These are phyloP conservation scores for Notamacropus eugenii DNA, from an alignment of 2,797 vertebrate species.

Conservation along the genomic window DNA sequence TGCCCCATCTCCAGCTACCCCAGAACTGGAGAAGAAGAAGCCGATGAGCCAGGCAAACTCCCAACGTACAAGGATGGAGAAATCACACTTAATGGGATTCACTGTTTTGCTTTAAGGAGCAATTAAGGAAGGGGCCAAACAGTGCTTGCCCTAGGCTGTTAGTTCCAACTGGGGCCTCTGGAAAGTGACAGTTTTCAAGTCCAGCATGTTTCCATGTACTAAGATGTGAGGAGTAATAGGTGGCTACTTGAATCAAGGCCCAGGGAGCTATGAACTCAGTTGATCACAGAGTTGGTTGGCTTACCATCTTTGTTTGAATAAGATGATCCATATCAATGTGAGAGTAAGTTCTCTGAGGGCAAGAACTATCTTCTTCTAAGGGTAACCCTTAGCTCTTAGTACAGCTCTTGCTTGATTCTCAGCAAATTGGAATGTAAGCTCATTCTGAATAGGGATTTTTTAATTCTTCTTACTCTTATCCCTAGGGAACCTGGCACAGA, in stretches of 20 bases:
- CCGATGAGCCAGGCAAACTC: constrained; percentile 79
- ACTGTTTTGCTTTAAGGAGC: constrained; percentile 91
- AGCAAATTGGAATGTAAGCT: not conserved
- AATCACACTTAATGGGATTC: constrained; percentile 93
- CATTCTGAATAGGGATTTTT: not conserved
- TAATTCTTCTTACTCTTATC: not conserved
- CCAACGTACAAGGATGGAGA: constrained; percentile 91
- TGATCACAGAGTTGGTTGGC: not conserved
- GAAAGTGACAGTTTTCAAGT: constrained; percentile 84
- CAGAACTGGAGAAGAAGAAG: constrained; percentile 88
- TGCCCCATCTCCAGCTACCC: constrained; percentile 90
- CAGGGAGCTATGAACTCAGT: not conserved
- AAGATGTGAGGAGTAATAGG: not conserved
- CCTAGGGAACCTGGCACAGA: not conserved
- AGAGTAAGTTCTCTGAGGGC: not conserved
- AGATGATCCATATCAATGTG: not conserved
- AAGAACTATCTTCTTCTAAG: not conserved
- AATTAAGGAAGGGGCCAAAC: constrained; percentile 87
- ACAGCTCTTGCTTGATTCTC: not conserved
- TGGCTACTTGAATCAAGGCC: not conserved
- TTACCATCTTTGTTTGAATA: not conserved
- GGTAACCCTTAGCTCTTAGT: not conserved
- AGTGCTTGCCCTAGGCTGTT: constrained; percentile 87
- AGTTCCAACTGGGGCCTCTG: constrained; percentile 82
- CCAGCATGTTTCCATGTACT: constrained; percentile 84